Evolutionary conservation across 2,113 vertebrate genomes (phyloP).

Genomic region (Benthochromis sp.): DNA sequence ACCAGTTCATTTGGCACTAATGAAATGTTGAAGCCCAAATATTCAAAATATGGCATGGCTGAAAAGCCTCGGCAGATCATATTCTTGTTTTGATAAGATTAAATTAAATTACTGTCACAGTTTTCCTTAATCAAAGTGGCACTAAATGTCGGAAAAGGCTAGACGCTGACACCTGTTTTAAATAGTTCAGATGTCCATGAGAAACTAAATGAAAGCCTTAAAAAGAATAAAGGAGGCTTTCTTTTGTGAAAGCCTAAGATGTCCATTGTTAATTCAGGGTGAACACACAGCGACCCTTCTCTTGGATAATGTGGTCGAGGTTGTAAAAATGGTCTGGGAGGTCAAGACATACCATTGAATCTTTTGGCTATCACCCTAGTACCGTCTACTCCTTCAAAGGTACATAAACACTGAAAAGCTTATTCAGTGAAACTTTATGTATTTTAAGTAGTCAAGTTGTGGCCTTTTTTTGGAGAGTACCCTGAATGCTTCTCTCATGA

Average conservation of each 20-base stretch:
- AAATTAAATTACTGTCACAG: neutral
- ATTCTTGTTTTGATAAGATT: neutral
- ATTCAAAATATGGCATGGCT: neutral
- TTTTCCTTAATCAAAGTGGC: neutral
- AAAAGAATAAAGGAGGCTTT: neutral
- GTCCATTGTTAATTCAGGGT: conserved; percentile 39
- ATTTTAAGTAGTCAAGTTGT: neutral
- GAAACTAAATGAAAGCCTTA: neutral
- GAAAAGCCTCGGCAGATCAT: neutral
- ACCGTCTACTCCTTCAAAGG: conserved; percentile 42
- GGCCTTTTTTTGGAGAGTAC: conserved; percentile 7
- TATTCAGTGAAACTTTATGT: conserved; percentile 30
- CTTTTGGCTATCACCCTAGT: conserved; percentile 59
- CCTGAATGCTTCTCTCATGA: conserved; percentile 7
- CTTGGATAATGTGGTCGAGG: conserved; percentile 34
- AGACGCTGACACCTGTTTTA: neutral
- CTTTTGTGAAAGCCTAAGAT: conserved; percentile 23
- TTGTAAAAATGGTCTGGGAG: conserved; percentile 57
- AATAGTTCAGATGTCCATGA: neutral
- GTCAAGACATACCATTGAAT: conserved; percentile 63
- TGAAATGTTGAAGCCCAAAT: neutral
- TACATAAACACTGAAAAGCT: conserved; percentile 35
- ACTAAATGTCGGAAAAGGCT: neutral
- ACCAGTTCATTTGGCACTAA: conserved; percentile 11
- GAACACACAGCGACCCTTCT: conserved; percentile 45